Percentiles rank a stretch among this genome's conserved stretches.
phyloP scores from a whole-genome alignment of 2,113 vertebrate genomes.

The Melierax canorus region DNA sequence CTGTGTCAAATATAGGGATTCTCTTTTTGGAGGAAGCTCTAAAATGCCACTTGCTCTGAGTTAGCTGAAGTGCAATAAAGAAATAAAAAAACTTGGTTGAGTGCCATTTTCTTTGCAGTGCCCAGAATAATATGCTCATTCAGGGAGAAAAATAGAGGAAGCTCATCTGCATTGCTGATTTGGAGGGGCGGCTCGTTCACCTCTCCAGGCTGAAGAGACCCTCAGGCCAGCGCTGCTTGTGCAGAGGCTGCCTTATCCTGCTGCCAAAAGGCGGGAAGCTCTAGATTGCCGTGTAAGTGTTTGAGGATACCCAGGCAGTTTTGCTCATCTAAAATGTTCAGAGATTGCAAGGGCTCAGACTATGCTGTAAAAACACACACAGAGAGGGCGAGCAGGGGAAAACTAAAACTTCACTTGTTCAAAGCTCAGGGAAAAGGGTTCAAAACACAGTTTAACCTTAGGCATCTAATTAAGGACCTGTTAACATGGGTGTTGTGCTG shows the following conservation, averaged over 20 bases:
- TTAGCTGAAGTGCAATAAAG: neutral
- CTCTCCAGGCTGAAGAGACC: neutral
- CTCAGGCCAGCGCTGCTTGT: rapidly evolving
- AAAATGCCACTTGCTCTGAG: neutral
- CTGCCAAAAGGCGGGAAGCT: neutral
- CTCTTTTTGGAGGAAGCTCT: neutral
- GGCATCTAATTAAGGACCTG: neutral
- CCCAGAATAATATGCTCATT: neutral
- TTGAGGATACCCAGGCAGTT: neutral
- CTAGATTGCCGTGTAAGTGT: neutral
- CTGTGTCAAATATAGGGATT: neutral
- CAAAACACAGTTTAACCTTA: neutral
- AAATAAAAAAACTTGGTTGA: neutral
- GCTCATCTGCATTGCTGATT: neutral
- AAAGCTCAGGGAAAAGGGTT: neutral
- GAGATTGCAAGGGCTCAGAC: neutral
- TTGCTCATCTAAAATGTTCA: neutral
- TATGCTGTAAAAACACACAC: neutral
- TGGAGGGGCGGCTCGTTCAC: neutral
- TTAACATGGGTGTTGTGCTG: neutral
- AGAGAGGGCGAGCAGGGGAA: neutral
- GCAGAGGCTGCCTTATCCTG: neutral
- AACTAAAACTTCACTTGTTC: rapidly evolving
- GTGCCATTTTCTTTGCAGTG: neutral
- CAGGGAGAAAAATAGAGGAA: neutral